These are phyloP conservation scores for Hemaris fuciformis DNA, from an alignment of 2,888 invertebrate species.

Conservation along the genomic window DNA sequence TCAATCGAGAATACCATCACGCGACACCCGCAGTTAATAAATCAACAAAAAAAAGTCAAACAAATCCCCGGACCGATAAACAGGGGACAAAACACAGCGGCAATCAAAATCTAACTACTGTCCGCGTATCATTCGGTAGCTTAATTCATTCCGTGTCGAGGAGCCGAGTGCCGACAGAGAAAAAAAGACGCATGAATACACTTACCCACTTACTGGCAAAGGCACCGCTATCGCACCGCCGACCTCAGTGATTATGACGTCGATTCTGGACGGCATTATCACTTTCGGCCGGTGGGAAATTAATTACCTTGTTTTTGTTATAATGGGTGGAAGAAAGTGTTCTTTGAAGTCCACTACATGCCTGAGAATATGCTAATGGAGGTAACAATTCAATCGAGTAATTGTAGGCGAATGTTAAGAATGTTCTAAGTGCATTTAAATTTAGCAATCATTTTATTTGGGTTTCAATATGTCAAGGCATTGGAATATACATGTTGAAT, in stretches of 20 bases:
- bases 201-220: conserved; percentile 39
- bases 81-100: conserved; percentile 6
- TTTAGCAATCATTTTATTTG: too few relatives aligned
- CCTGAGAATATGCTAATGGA: not conserved
- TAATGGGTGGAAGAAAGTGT: conserved; percentile 9
- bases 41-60: conserved; percentile 4
- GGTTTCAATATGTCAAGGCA: too few relatives aligned
- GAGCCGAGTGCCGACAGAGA: conserved; percentile 46
- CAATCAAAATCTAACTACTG: conserved; percentile 14
- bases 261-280: not conserved
- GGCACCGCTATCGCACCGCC: conserved; percentile 21
- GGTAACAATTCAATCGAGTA: not conserved
- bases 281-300: not conserved
- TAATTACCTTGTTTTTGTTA: conserved; percentile 10
- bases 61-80: not conserved
- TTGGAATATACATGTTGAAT: too few relatives aligned
- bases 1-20: not conserved
- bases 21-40: not conserved
- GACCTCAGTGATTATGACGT: conserved; percentile 21
- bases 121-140: conserved; percentile 68
- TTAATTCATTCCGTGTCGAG: conserved; percentile 74
- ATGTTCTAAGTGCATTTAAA: too few relatives aligned
- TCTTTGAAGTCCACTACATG: not conserved
- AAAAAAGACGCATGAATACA: conserved; percentile 41
- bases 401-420: not conserved